A percentile compares a stretch with the other conserved stretches of the same genome.
These are phyloP conservation scores for Scomber japonicus DNA, from an alignment of 2,113 vertebrate species.

Conservation along the genomic window DNA sequence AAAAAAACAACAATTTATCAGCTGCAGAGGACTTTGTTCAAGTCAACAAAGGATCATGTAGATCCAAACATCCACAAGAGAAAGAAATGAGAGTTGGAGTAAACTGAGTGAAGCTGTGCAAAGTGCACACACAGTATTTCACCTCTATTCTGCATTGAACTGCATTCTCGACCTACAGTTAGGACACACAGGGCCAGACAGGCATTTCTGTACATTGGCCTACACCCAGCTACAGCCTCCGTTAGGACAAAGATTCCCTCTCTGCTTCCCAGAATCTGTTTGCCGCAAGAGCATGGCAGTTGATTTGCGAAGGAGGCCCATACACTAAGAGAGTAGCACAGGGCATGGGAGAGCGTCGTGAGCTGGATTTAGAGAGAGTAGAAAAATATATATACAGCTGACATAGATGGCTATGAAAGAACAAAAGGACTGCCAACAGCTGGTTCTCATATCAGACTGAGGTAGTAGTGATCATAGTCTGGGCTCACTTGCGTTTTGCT, in stretches of 20 bases:
- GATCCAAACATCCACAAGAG: not conserved
- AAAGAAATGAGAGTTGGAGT: not conserved
- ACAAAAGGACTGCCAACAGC: slow-evolving; percentile 69
- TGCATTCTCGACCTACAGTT: slow-evolving; percentile 48
- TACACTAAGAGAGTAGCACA: slow-evolving; percentile 46
- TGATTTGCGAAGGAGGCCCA: slow-evolving; percentile 66
- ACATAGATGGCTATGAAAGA: slow-evolving; percentile 35
- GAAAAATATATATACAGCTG: slow-evolving; percentile 17
- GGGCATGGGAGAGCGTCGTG: slow-evolving; percentile 23
- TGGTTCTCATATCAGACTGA: slow-evolving; percentile 77
- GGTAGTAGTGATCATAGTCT: slow-evolving; percentile 52
- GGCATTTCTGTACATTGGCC: slow-evolving; percentile 62
- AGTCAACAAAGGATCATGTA: slow-evolving; percentile 7
- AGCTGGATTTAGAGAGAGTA: too few species aligned
- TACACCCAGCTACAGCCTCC: slow-evolving; percentile 54
- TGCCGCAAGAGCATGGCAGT: slow-evolving; percentile 59
- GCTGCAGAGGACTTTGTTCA: slow-evolving; percentile 4
- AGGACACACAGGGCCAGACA: slow-evolving; percentile 44
- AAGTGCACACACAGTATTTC: not conserved
- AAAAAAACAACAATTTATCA: slow-evolving; percentile 15
- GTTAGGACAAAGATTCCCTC: slow-evolving; percentile 74
- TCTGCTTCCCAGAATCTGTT: slow-evolving; percentile 73
- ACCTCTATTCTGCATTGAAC: slow-evolving; percentile 1
- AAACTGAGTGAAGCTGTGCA: not conserved
- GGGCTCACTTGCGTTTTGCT: slow-evolving; percentile 18